Evolutionary conservation across 2,797 vertebrate species (phyloP).

Genomic region (Cossypha heuglini): DNA sequence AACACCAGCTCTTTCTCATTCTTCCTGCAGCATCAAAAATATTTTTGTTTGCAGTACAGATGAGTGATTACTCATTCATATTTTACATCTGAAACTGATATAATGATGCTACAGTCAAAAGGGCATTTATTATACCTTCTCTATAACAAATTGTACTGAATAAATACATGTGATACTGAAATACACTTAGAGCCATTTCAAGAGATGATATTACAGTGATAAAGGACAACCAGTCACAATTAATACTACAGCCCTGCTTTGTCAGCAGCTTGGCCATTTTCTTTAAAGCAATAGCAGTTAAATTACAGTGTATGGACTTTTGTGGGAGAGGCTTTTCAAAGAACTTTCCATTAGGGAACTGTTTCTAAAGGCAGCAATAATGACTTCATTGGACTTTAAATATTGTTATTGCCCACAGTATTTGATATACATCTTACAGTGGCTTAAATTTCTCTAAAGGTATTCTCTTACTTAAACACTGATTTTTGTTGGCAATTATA

Average conservation of each 20-base stretch:
- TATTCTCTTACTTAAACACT: background rate
- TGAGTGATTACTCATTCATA: rapidly evolving
- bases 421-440: background rate
- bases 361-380: background rate
- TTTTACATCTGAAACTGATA: background rate
- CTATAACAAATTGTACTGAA: background rate
- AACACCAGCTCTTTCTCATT: background rate
- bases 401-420: background rate
- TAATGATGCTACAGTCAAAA: background rate
- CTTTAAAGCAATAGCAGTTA: background rate
- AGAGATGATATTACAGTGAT: background rate
- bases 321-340: background rate
- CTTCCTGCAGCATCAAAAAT: background rate
- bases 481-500: background rate
- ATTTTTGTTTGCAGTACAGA: background rate
- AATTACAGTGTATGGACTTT: background rate
- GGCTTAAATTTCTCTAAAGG: background rate
- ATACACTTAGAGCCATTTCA: background rate
- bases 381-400: background rate
- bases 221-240: background rate
- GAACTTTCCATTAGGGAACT: background rate
- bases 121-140: background rate
- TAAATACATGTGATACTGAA: background rate
- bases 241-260: background rate
- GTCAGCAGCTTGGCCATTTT: background rate